phyloP scores from a whole-genome alignment of 2,797 vertebrate genomes.

The Sphenopsis melanotis region DNA sequence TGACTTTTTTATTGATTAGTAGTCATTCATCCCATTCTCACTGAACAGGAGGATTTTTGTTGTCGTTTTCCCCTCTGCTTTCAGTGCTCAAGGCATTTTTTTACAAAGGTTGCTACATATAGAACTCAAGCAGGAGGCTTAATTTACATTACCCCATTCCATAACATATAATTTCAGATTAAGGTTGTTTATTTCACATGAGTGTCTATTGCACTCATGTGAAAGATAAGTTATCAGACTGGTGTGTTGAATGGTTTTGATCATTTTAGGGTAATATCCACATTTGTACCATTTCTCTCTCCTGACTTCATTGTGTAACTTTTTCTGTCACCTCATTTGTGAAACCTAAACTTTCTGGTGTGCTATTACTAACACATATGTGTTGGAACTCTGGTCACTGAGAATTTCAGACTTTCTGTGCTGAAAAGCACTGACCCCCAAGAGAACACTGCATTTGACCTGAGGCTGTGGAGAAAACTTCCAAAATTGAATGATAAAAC shows the following conservation, averaged over 20 bases:
- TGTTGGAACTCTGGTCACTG: neutral
- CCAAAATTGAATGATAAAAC: neutral
- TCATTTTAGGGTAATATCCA: neutral
- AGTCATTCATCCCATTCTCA: neutral
- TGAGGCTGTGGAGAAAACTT: neutral
- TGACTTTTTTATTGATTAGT: neutral
- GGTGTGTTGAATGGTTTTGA: neutral
- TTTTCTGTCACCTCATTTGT: neutral
- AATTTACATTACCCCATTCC: neutral
- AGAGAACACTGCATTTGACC: neutral
- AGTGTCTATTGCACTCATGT: neutral
- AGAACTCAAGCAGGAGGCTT: neutral
- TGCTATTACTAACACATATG: neutral
- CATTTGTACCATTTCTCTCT: neutral
- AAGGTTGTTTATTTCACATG: neutral
- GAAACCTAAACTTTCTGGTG: neutral
- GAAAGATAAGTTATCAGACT: neutral
- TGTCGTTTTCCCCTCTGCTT: neutral
- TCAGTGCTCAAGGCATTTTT: neutral
- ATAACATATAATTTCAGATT: neutral
- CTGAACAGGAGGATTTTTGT: neutral
- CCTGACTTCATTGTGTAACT: neutral
- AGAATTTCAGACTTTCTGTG: neutral
- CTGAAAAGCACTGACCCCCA: neutral
- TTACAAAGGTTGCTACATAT: neutral